phyloP scores from a whole-genome alignment of 2,797 vertebrate species.

The Stomatorhinus walkeri region DNA sequence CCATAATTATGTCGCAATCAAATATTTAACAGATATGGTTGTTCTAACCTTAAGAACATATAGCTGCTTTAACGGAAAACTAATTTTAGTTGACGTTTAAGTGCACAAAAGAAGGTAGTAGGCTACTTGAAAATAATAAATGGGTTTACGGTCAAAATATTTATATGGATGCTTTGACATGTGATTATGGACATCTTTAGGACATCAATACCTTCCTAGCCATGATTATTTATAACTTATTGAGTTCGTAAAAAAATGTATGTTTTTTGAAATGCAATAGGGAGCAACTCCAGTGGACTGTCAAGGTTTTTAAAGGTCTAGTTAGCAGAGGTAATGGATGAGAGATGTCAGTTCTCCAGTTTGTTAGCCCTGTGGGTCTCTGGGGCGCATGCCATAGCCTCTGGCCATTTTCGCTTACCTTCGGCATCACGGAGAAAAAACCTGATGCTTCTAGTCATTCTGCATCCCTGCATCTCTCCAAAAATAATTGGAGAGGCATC shows the following conservation, averaged over 20 bases:
- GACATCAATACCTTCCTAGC: slow-evolving; percentile 13
- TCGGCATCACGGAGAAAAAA: slow-evolving; percentile 86
- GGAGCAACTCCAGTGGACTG: slow-evolving; percentile 68
- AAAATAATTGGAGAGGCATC: slow-evolving; percentile 99
- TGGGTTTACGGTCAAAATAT: slow-evolving; percentile 23
- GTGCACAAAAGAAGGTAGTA: not conserved
- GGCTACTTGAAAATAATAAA: not conserved
- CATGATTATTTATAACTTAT: slow-evolving; percentile 25
- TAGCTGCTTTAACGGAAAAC: not conserved
- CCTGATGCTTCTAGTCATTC: slow-evolving; percentile 99
- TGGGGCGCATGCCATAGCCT: slow-evolving; percentile 87
- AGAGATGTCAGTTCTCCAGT: slow-evolving; percentile 99
- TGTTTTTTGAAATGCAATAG: slow-evolving; percentile 12
- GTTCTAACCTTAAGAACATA: not conserved
- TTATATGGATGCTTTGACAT: slow-evolving; percentile 46
- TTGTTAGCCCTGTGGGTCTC: slow-evolving; percentile 91
- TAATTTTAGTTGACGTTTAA: not conserved
- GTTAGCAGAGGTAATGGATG: slow-evolving; percentile 98
- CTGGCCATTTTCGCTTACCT: slow-evolving; percentile 99
- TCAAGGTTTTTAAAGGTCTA: slow-evolving; percentile 99
- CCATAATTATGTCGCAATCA: not conserved
- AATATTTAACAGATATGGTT: not conserved
- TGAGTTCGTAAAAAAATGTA: slow-evolving; percentile 40
- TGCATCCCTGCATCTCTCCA: slow-evolving; percentile 98
- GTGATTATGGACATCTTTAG: slow-evolving; percentile 48